A percentile compares a stretch with the other conserved stretches of the same genome.
Evolutionary conservation across 2,888 invertebrate species (phyloP).

Genomic region (Conistra vaccinii): DNA sequence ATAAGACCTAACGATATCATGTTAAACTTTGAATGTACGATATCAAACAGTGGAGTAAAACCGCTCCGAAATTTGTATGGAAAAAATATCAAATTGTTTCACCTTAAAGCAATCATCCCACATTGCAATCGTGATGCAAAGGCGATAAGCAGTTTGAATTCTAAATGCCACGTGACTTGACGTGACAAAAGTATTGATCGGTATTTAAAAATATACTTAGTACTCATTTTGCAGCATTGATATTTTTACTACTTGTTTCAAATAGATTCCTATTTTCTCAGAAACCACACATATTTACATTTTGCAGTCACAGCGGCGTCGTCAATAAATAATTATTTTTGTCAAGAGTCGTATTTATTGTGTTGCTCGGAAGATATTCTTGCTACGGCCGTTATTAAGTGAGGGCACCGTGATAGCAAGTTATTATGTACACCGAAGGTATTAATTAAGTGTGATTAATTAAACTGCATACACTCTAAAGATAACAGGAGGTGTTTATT

Average conservation of each 20-base stretch:
- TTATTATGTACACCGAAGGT: neutral
- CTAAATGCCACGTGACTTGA: neutral
- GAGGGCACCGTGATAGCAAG: neutral
- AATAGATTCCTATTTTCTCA: slow-evolving; percentile 22
- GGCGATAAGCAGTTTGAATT: slow-evolving; percentile 2
- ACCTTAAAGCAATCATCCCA: neutral
- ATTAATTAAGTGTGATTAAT: slow-evolving; percentile 23
- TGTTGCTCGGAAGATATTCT: slow-evolving; percentile 24
- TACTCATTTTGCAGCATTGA: neutral
- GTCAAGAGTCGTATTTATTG: slow-evolving; percentile 12
- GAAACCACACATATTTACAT: neutral
- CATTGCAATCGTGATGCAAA: neutral
- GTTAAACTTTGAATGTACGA: too few relatives aligned
- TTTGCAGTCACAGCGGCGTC: neutral
- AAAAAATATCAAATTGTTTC: too few relatives aligned
- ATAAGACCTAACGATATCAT: too few relatives aligned
- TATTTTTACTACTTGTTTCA: neutral
- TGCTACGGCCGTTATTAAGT: slow-evolving; percentile 1
- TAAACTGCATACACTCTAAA: neutral
- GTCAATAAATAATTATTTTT: neutral
- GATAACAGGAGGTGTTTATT: slow-evolving; percentile 21
- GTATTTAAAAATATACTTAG: neutral
- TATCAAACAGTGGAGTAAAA: too few relatives aligned
- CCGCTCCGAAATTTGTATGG: too few relatives aligned
- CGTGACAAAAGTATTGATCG: slow-evolving; percentile 4